Percentiles rank a stretch among this genome's conserved stretches.
Conservation (phyloP, 2,888 invertebrate species). For the Carpatolechia fugitivella region DNA sequence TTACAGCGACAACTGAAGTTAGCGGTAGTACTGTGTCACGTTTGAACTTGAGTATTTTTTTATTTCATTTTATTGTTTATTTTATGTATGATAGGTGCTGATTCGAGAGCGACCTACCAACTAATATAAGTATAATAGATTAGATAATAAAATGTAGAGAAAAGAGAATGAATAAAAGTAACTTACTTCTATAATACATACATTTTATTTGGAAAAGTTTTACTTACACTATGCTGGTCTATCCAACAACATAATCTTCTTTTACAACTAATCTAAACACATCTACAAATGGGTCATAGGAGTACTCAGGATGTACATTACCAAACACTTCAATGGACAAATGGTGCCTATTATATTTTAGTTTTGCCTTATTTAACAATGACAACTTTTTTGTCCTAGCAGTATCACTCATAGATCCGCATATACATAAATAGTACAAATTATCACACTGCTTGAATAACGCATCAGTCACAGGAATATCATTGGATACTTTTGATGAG, state of each 20-base stretch:
- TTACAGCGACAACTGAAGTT: too few species aligned
- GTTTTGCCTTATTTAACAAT: slow-evolving; percentile 43
- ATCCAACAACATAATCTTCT: background rate
- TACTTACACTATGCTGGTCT: too few species aligned
- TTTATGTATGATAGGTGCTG: too few species aligned
- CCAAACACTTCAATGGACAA: slow-evolving; percentile 37
- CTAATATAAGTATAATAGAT: too few species aligned
- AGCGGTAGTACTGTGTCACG: too few species aligned
- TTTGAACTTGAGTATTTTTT: too few species aligned
- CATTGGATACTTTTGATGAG: slow-evolving; percentile 27
- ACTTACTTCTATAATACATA: too few species aligned
- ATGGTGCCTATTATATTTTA: slow-evolving; percentile 33
- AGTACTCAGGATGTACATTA: slow-evolving; percentile 25
- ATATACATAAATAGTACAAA: slow-evolving; percentile 49
- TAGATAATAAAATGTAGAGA: too few species aligned
- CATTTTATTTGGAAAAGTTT: too few species aligned
- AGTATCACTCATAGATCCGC: slow-evolving; percentile 35
- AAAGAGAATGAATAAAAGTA: too few species aligned
- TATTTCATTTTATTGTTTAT: too few species aligned
- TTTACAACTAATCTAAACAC: slow-evolving; percentile 41
- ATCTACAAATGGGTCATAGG: slow-evolving; percentile 47
- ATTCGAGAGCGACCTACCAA: too few species aligned
- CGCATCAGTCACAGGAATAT: slow-evolving; percentile 38
- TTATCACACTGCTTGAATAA: slow-evolving; percentile 50
- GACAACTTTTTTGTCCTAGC: slow-evolving; percentile 31